These are phyloP conservation scores for Radopholus similis DNA, from an alignment of 1,140 invertebrate species.

Conservation along the genomic window DNA sequence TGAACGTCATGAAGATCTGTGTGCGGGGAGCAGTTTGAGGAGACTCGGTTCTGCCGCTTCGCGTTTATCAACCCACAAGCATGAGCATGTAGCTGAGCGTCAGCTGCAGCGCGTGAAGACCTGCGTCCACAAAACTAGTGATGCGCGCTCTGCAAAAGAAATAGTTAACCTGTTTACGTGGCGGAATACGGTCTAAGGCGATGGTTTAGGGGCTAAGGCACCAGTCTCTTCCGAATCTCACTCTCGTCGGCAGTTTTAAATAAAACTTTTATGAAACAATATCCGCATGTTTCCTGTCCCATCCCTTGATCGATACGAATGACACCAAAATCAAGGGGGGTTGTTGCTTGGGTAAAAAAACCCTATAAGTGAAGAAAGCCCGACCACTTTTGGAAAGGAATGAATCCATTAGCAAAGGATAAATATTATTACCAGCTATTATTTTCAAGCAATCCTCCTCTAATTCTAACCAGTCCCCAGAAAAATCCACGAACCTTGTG, in stretches of 20 bases:
- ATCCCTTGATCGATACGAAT: no score
- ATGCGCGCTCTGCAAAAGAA: slow-evolving; percentile 24
- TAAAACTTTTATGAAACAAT: neutral
- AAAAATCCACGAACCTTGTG: no score
- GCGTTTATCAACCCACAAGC: no score
- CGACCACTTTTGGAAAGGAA: no score
- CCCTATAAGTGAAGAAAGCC: neutral
- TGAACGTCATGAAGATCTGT: slow-evolving; percentile 99
- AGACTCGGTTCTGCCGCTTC: no score
- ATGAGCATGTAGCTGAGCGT: slow-evolving; percentile 86
- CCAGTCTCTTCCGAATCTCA: neutral
- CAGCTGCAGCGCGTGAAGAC: slow-evolving; percentile 82
- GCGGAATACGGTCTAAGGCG: neutral
- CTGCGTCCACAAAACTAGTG: slow-evolving; percentile 76
- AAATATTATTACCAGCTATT: no score
- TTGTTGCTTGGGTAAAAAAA: neutral
- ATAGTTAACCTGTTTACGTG: neutral
- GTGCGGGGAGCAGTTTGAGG: no score
- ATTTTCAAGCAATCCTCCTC: no score
- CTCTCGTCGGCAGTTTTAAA: neutral
- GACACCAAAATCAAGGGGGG: no score
- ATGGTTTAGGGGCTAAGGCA: neutral
- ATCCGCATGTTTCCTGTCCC: neutral
- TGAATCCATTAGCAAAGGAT: no score
- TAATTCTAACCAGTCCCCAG: no score